Conservation (phyloP, 2,113 vertebrate species). For the cattle (Bos taurus) region DNA sequence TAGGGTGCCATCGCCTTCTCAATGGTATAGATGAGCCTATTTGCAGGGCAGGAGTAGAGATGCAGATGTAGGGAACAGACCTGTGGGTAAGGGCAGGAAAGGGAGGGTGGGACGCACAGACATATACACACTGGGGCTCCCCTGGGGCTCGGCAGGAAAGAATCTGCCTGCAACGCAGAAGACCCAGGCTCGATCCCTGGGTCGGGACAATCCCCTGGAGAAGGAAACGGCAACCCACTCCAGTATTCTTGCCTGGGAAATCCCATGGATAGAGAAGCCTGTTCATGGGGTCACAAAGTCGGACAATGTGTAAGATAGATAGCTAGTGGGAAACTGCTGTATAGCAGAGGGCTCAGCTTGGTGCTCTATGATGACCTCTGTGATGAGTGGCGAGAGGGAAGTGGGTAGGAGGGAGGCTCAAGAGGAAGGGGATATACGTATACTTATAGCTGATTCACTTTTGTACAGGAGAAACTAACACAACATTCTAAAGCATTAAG, state of each 20-base stretch:
- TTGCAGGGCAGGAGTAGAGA: background rate
- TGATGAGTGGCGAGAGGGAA: background rate
- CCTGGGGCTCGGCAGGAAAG: background rate
- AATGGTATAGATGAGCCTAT: background rate
- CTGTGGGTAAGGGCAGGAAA: background rate
- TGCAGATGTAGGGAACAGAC: background rate
- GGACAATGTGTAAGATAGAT: background rate
- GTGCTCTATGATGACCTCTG: background rate
- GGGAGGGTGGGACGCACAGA: accelerated
- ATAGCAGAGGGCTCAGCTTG: background rate
- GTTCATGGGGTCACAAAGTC: background rate
- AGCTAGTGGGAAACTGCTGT: background rate
- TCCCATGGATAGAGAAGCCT: background rate
- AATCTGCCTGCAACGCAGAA: background rate
- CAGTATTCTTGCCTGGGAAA: background rate
- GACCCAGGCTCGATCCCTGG: background rate
- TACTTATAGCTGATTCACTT: background rate
- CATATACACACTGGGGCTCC: background rate
- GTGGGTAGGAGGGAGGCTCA: background rate
- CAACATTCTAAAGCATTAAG: background rate
- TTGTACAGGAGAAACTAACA: background rate
- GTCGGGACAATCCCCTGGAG: accelerated
- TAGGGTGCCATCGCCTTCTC: no score
- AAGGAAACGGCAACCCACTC: background rate
- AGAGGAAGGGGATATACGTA: background rate